These are phyloP conservation scores for Gavialis gangeticus DNA, from an alignment of 2,113 vertebrate genomes.

Conservation along the genomic window DNA sequence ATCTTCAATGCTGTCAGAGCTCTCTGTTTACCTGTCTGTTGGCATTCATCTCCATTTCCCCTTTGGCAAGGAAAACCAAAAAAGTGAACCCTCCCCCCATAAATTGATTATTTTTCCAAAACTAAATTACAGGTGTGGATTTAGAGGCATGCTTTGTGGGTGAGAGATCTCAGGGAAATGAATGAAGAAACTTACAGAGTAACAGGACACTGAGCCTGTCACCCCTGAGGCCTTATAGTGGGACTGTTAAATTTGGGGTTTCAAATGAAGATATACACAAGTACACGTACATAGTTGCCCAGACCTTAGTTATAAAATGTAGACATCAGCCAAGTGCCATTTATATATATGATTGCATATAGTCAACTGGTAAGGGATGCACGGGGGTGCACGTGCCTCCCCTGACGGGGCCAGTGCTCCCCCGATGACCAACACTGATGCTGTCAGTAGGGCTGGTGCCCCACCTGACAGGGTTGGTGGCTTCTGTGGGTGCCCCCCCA, in stretches of 20 bases:
- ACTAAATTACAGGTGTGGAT: background rate
- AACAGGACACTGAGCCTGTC: background rate
- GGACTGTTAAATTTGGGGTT: background rate
- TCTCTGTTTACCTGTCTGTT: background rate
- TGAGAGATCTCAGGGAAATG: background rate
- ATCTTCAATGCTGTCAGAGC: background rate
- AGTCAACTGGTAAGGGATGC: too few species aligned
- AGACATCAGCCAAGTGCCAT: background rate
- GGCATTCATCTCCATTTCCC: background rate
- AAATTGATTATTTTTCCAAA: background rate
- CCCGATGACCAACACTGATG: too few species aligned
- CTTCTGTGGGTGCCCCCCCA: too few species aligned
- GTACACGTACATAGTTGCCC: background rate
- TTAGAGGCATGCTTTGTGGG: background rate
- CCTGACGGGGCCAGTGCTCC: too few species aligned
- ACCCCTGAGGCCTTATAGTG: background rate
- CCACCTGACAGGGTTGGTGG: too few species aligned
- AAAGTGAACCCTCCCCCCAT: background rate
- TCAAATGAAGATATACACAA: slow-evolving; percentile 12
- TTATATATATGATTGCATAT: background rate
- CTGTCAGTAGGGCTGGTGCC: too few species aligned
- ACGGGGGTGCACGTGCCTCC: too few species aligned
- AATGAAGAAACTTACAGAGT: background rate
- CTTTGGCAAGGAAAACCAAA: background rate
- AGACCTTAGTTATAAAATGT: background rate